A percentile compares a stretch with the other conserved stretches of the same genome.
phyloP scores from a whole-genome alignment of 2,888 invertebrate genomes.

The Pheosia gnoma region DNA sequence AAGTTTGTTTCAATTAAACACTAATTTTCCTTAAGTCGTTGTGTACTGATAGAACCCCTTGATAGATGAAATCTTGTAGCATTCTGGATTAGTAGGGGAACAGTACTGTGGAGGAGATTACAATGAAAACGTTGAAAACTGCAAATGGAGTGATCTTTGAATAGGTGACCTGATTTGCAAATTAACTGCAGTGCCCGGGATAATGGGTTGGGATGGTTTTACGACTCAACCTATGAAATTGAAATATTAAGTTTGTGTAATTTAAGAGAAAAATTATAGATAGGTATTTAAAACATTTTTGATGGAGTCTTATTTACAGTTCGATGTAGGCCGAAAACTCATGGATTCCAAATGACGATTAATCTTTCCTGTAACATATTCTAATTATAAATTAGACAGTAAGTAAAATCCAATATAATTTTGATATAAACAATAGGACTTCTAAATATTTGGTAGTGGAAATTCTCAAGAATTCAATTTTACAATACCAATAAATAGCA shows the following conservation, averaged over 20 bases:
- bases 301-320: not conserved
- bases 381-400: not conserved
- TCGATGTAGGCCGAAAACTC: not conserved
- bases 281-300: too few species aligned
- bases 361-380: too few species aligned
- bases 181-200: conserved; percentile 22
- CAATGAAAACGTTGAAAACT: conserved; percentile 26
- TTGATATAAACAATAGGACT: too few species aligned
- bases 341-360: not conserved
- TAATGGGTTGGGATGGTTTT: conserved; percentile 23
- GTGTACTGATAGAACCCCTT: not conserved
- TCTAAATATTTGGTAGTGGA: too few species aligned
- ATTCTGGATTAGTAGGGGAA: conserved; percentile 19
- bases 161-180: conserved; percentile 38
- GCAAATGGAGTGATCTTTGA: conserved; percentile 21
- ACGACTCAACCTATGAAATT: not conserved
- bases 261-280: too few species aligned
- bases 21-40: not conserved
- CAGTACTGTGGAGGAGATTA: conserved; percentile 16
- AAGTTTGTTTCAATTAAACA: not conserved
- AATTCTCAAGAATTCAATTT: not conserved
- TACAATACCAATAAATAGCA: conserved; percentile 5
- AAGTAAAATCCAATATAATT: too few species aligned
- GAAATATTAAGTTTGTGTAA: not conserved
- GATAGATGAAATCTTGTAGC: conserved; percentile 4